These are phyloP conservation scores for Murina feae DNA, from an alignment of 2,113 vertebrate species.

Conservation along the genomic window DNA sequence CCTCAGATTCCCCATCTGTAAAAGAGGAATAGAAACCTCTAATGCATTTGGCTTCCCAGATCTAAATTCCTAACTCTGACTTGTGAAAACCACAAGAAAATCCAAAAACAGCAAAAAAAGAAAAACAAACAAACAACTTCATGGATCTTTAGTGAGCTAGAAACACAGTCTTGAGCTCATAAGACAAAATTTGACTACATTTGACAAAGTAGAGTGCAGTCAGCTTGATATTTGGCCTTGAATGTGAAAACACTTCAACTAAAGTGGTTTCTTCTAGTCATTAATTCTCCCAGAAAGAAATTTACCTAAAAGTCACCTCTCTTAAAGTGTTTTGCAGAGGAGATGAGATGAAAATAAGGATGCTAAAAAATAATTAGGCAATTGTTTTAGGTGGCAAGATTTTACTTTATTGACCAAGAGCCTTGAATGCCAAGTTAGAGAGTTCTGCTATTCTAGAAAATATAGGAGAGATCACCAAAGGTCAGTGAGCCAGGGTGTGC, in stretches of 20 bases:
- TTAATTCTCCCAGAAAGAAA: neutral
- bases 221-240: constrained; percentile 4
- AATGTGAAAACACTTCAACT: constrained; percentile 35
- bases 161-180: neutral
- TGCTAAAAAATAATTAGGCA: constrained; percentile 5
- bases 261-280: constrained; percentile 10
- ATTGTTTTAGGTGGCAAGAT: neutral
- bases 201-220: neutral
- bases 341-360: constrained; percentile 3
- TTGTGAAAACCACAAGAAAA: neutral
- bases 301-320: constrained; percentile 9
- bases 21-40: neutral
- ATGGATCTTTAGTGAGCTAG: neutral
- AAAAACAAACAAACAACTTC: neutral
- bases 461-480: neutral
- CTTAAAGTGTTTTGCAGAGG: constrained; percentile 28
- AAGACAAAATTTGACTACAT: neutral
- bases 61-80: neutral
- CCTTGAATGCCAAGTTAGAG: neutral
- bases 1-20: neutral
- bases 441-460: neutral
- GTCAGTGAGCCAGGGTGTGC: neutral
- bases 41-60: neutral
- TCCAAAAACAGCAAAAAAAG: neutral
- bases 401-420: neutral